These are phyloP conservation scores for Xestia ashworthii DNA, from an alignment of 2,888 invertebrate species.

Conservation along the genomic window DNA sequence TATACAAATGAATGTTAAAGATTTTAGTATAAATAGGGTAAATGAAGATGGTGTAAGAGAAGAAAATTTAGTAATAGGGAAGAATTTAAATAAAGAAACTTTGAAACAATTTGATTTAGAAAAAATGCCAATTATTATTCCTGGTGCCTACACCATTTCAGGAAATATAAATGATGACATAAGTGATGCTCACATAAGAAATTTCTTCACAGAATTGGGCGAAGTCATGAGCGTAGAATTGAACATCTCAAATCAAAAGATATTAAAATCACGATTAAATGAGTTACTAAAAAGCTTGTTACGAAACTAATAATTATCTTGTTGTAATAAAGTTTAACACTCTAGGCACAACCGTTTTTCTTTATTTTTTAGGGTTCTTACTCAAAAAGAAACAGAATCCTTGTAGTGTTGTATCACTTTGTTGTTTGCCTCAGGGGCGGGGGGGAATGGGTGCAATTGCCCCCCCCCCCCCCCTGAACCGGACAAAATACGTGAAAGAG, in stretches of 20 bases:
- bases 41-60: background rate
- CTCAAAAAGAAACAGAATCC: background rate
- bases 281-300: conserved; percentile 8
- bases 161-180: background rate
- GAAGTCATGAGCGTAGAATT: conserved; percentile 35
- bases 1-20: background rate
- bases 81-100: background rate
- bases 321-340: background rate
- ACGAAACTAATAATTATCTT: background rate
- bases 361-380: background rate
- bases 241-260: conserved; percentile 18
- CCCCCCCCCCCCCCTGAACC: too few relatives aligned
- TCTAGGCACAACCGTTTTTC: background rate
- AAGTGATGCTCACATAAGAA: conserved; percentile 35
- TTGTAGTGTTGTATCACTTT: too few relatives aligned
- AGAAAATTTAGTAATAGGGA: background rate
- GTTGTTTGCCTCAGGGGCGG: too few relatives aligned
- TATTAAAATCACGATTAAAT: conserved; percentile 30
- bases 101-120: background rate
- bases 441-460: too few relatives aligned
- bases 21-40: background rate
- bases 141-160: background rate
- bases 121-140: conserved; percentile 6
- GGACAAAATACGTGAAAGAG: too few relatives aligned
- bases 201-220: conserved; percentile 37